phyloP scores from a whole-genome alignment of 2,113 vertebrate species.

The Willisornis vidua region DNA sequence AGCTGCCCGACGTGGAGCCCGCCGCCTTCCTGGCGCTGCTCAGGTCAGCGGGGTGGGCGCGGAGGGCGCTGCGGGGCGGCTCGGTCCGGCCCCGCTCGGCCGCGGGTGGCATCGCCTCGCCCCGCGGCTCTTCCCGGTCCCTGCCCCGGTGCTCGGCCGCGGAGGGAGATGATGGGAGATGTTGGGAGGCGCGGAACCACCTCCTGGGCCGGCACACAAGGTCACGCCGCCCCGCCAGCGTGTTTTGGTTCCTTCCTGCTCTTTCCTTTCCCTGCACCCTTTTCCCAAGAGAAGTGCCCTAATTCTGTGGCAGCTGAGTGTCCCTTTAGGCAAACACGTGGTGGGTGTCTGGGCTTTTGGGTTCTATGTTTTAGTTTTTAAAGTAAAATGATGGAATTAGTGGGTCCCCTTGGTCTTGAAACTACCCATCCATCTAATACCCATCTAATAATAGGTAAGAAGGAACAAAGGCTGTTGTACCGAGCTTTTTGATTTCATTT shows the following conservation, averaged over 20 bases:
- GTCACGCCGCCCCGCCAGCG: neutral
- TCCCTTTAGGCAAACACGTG: neutral
- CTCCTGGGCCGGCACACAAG: neutral
- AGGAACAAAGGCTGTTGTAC: neutral
- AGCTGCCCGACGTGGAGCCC: slow-evolving; percentile 92
- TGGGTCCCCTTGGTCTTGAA: neutral
- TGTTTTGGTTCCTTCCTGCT: neutral
- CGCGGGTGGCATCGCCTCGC: neutral
- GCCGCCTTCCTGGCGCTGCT: slow-evolving; percentile 90
- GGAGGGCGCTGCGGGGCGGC: neutral
- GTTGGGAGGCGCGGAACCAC: neutral
- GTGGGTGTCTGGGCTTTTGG: neutral
- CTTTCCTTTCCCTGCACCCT: neutral
- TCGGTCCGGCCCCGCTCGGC: neutral
- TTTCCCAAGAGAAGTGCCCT: neutral
- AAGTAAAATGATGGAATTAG: neutral
- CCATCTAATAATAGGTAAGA: neutral
- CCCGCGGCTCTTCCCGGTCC: neutral
- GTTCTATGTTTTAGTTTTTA: neutral
- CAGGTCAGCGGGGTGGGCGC: slow-evolving; percentile 72
- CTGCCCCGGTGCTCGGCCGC: accelerated
- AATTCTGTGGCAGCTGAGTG: neutral
- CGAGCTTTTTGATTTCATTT: neutral
- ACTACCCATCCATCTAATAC: too few species aligned
- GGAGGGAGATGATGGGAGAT: neutral